These are phyloP conservation scores for Actias luna DNA, from an alignment of 2,888 invertebrate species.

Conservation along the genomic window DNA sequence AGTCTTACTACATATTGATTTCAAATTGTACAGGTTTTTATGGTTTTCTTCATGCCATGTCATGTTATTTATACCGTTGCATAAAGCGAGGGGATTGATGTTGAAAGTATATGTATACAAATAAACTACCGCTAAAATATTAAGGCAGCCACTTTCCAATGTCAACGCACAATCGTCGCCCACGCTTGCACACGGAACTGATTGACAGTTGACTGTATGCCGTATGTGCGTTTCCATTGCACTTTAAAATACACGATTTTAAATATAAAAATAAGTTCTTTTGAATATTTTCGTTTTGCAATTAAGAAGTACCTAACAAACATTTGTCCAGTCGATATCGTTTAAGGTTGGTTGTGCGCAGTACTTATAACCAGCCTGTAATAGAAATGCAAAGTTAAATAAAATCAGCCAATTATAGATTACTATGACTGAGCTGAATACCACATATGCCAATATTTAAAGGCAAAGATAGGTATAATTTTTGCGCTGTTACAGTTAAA, in stretches of 20 bases:
- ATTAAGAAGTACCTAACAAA: background rate
- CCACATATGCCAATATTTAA: no score
- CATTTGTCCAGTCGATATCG: background rate
- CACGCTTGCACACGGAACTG: constrained; percentile 48
- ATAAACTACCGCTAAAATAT: constrained; percentile 50
- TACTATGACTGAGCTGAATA: background rate
- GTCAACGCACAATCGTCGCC: constrained; percentile 61
- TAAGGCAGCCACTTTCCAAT: constrained; percentile 64
- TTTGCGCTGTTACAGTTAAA: no score
- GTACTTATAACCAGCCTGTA: background rate
- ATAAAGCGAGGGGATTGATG: background rate
- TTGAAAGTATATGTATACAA: constrained; percentile 13
- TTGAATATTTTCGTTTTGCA: background rate
- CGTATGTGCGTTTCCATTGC: constrained; percentile 43
- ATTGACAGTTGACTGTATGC: constrained; percentile 59
- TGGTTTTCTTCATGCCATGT: background rate
- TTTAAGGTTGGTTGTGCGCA: background rate
- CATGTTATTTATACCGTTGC: constrained; percentile 8
- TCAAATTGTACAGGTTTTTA: background rate
- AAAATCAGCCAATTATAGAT: background rate
- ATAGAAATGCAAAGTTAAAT: background rate
- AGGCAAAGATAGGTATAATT: no score
- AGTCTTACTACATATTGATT: background rate
- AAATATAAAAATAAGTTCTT: background rate
- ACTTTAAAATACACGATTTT: background rate